A percentile compares a stretch with the other conserved stretches of the same genome.
Conservation (phyloP, 1,140 invertebrate species). For the Drosophila pachea region DNA sequence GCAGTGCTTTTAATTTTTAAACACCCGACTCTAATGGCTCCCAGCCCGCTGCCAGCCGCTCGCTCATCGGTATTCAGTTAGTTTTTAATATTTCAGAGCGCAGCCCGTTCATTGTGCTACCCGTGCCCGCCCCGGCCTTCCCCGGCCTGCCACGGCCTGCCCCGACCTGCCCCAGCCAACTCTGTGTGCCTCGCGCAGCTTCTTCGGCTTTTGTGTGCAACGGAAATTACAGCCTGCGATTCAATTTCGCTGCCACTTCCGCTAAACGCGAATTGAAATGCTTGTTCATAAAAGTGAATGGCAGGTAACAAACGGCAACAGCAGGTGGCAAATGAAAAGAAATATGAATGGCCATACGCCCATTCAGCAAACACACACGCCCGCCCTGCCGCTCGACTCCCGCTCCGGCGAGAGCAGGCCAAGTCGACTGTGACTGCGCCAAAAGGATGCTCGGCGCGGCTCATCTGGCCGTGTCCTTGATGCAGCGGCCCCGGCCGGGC, state of each 20-base stretch:
- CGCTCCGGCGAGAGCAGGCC: slow-evolving; percentile 43
- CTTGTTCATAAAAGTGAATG: slow-evolving; percentile 56
- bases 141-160: too few relatives aligned
- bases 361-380: slow-evolving; percentile 21
- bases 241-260: slow-evolving; percentile 73
- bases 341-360: slow-evolving; percentile 34
- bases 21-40: slow-evolving; percentile 59
- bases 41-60: slow-evolving; percentile 43
- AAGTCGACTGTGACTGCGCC: slow-evolving; percentile 49
- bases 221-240: slow-evolving; percentile 76
- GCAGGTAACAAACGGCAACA: slow-evolving; percentile 23
- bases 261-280: slow-evolving; percentile 66
- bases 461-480: slow-evolving; percentile 26
- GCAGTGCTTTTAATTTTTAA: slow-evolving; percentile 59
- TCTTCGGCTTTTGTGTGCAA: slow-evolving; percentile 46
- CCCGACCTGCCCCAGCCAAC: background rate
- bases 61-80: slow-evolving; percentile 52
- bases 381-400: slow-evolving; percentile 10
- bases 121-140: background rate
- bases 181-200: background rate
- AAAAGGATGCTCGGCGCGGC: slow-evolving; percentile 22
- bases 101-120: background rate
- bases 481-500: background rate
- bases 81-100: slow-evolving; percentile 49
- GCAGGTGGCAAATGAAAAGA: slow-evolving; percentile 45